Evolutionary conservation across 92 coral and sea anemone genomes (phyloP).

Genomic region (Chrysogorgia sp.): DNA sequence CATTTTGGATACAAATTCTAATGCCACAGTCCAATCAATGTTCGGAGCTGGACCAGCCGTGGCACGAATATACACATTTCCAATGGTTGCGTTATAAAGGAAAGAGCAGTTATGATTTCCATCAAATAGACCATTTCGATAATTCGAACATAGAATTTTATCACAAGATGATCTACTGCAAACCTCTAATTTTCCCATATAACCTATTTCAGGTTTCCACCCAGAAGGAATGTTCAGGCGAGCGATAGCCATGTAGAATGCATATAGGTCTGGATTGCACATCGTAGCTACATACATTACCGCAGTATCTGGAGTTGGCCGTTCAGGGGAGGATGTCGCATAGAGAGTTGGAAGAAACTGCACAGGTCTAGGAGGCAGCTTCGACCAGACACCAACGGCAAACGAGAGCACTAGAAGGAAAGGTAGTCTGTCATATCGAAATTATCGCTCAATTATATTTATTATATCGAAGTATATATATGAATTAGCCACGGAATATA

Average conservation of each 20-base stretch:
- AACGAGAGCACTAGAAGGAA: background rate
- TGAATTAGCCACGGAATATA: too few species aligned
- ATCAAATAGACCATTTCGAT: constrained; percentile 31
- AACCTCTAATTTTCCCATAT: constrained; percentile 53
- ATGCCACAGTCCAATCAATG: constrained; percentile 57
- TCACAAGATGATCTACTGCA: constrained; percentile 21
- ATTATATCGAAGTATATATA: too few species aligned
- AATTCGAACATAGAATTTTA: constrained; percentile 39
- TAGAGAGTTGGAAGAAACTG: constrained; percentile 65
- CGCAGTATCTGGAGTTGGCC: constrained; percentile 37
- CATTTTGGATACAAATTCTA: constrained; percentile 26
- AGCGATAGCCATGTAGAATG: constrained; percentile 49
- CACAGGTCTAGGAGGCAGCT: constrained; percentile 14
- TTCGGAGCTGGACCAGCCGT: constrained; percentile 53
- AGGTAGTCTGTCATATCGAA: too few species aligned
- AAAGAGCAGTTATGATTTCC: constrained; percentile 57
- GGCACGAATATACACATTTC: constrained; percentile 26
- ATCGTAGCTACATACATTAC: constrained; percentile 64
- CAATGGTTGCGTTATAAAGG: constrained; percentile 43
- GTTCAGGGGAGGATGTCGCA: constrained; percentile 59
- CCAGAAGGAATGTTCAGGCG: constrained; percentile 68
- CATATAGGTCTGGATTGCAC: constrained; percentile 59
- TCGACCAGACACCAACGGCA: background rate
- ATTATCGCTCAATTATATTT: too few species aligned
- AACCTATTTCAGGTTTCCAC: constrained; percentile 63